Evolutionary conservation across 1,140 invertebrate genomes (phyloP), one percentile per base, ranked within the genome.

Genomic region (Chironomus tepperi): DNA sequence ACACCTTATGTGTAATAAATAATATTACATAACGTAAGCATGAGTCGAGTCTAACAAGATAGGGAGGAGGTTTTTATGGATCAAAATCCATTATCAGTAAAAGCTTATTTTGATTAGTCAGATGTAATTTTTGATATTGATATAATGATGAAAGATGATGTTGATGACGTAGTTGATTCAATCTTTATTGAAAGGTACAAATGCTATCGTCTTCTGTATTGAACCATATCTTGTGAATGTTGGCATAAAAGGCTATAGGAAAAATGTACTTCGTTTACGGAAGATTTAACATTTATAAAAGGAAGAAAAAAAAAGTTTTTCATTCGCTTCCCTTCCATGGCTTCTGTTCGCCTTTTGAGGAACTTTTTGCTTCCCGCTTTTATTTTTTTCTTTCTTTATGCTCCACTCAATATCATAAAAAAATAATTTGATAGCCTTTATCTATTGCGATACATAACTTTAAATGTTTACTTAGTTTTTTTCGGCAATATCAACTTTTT

Each of bases 211-310:
- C 24, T 34, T 34, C 24, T 34, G 24, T 34, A 34, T 34, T 34
- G 24, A 34, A 34, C 24, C 24, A 34, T 34, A 34, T 34, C 24
- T 34, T 34, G 24, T 5, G 24, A 34, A 34, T 34, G 24, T n/a
- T 34, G 24, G 24, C 24, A 34, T 34, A 34, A 34, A 34, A 34
- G 24, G 24, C 24, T 57, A 57, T 12, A 57, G 7, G 47, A 57
- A 34, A n/a, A 57, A 57, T 57, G 47, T 57, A 57, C 47, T 57
- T 0, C 3, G 12, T 57, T 57, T 15, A 57, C n/a, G 47, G 10
- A 57, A 57, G 47, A 57, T 57, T 57, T 57, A 57, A 57, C 47
- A 57, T 57, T 57, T 57, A 57, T 57, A 57, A 57, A 57, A 57
- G 47, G 15, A 57, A 57, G 47, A 57, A n/a, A 57, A 57, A 57